Percentiles rank a stretch among this genome's conserved stretches.
phyloP scores from a whole-genome alignment of 2,888 invertebrate species.

The Cephus nigrinus region DNA sequence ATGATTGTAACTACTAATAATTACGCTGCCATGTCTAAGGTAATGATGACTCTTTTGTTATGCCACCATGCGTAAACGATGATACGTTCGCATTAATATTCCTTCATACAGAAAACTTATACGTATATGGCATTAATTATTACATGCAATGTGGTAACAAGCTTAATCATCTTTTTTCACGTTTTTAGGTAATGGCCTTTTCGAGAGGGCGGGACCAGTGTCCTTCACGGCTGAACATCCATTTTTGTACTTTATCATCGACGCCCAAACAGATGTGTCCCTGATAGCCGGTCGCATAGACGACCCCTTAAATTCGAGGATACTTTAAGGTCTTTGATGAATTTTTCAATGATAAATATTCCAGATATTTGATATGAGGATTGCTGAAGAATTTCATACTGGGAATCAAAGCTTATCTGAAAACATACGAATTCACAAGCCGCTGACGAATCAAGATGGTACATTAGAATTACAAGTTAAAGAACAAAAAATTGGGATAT shows the following conservation, averaged over 20 bases:
- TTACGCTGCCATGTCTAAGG: neutral
- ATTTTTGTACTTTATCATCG: conserved; percentile 87
- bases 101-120: neutral
- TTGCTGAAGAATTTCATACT: neutral
- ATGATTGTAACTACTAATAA: neutral
- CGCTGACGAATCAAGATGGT: neutral
- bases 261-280: conserved; percentile 81
- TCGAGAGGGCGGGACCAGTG: conserved; percentile 69
- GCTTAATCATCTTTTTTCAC: neutral
- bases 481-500: neutral
- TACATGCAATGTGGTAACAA: neutral
- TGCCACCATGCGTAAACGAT: neutral
- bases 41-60: neutral
- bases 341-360: neutral
- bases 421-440: neutral
- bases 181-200: conserved; percentile 62
- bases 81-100: neutral
- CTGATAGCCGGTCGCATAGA: conserved; percentile 86
- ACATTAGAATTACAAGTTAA: neutral
- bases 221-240: conserved; percentile 84
- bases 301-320: conserved; percentile 84
- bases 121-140: neutral
- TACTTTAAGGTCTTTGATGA: conserved; percentile 69
- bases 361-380: neutral
- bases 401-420: neutral